Evolutionary conservation across 2,797 vertebrate genomes (phyloP).

Genomic region (Anabacerthia variegaticeps): DNA sequence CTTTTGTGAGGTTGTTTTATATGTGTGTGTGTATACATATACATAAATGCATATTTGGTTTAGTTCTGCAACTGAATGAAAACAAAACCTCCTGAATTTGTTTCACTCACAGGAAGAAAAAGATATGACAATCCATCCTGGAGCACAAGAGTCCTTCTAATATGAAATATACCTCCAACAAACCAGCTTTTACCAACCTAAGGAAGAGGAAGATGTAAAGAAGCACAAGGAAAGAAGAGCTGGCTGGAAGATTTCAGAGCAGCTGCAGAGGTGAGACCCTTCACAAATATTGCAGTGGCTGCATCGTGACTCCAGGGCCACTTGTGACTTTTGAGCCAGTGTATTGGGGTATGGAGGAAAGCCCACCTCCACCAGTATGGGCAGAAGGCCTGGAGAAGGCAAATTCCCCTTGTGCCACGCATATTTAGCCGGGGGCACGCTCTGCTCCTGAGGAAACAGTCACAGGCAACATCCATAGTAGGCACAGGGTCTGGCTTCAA

Average conservation of each 20-base stretch:
- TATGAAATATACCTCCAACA: background rate
- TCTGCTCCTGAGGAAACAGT: background rate
- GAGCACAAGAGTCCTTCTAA: background rate
- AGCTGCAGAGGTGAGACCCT: background rate
- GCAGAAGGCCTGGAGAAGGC: background rate
- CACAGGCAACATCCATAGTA: background rate
- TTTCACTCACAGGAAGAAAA: background rate
- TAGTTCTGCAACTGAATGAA: background rate
- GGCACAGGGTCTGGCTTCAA: background rate
- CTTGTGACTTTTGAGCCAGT: background rate
- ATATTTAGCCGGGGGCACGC: background rate
- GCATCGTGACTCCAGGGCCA: background rate
- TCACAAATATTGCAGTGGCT: background rate
- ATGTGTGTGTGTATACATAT: no score
- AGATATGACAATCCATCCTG: background rate
- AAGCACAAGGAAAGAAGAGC: background rate
- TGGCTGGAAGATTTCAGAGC: background rate
- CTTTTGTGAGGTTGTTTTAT: background rate
- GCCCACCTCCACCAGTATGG: background rate
- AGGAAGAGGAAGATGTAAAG: background rate
- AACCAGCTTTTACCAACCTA: background rate
- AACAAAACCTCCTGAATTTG: background rate
- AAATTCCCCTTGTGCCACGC: accelerated
- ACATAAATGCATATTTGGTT: background rate
- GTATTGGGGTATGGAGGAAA: background rate